Percentiles rank a stretch among this genome's conserved stretches.
These are phyloP conservation scores for Himantopus leucocephalus DNA, from an alignment of 2,113 vertebrate species.

Conservation along the genomic window DNA sequence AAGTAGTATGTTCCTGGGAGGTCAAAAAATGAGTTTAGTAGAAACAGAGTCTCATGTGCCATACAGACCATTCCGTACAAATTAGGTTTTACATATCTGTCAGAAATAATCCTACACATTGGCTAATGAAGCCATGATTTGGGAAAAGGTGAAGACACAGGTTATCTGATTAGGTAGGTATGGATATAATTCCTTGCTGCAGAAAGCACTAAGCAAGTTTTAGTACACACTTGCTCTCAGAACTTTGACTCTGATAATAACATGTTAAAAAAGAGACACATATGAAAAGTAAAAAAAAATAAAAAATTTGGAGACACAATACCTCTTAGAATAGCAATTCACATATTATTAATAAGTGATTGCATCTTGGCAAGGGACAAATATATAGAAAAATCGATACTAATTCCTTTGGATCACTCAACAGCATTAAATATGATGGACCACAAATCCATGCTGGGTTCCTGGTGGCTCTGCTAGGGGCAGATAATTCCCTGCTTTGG, in stretches of 20 bases:
- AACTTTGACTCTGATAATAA: neutral
- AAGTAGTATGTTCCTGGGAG: neutral
- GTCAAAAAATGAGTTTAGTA: neutral
- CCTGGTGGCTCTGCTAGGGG: neutral
- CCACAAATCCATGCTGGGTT: neutral
- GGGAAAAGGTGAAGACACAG: neutral
- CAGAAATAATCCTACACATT: neutral
- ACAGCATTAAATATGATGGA: neutral
- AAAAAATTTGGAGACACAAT: neutral
- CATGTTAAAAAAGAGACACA: neutral
- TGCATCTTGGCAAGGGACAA: neutral
- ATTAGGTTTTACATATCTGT: neutral
- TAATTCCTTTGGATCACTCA: slow-evolving; percentile 33
- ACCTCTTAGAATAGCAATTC: neutral
- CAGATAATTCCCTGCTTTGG: neutral
- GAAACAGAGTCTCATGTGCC: neutral
- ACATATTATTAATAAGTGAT: slow-evolving; percentile 15
- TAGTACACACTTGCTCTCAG: neutral
- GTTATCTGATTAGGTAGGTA: neutral
- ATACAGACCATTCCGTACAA: neutral
- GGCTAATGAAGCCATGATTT: neutral
- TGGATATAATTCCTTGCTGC: neutral
- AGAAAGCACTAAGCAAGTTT: neutral
- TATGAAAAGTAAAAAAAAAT: neutral
- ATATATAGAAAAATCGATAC: slow-evolving; percentile 38